These are phyloP conservation scores for Megaceryle maxima DNA, from an alignment of 2,113 vertebrate genomes.

Conservation along the genomic window DNA sequence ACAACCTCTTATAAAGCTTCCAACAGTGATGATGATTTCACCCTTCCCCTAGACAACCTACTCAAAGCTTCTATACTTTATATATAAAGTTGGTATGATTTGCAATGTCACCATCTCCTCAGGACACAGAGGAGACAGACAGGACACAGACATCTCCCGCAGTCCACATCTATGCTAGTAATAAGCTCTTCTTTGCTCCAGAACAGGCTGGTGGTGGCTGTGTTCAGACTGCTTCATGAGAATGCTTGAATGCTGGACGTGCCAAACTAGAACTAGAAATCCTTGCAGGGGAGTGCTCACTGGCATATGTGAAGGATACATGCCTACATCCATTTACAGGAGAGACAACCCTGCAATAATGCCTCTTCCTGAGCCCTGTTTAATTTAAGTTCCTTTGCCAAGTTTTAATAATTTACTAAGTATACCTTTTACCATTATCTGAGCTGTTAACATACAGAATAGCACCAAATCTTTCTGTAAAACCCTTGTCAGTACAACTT, in stretches of 20 bases:
- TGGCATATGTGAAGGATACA: background rate
- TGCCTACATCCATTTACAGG: background rate
- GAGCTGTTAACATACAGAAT: too few species aligned
- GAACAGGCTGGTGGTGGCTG: background rate
- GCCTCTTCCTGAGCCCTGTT: background rate
- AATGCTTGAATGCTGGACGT: background rate
- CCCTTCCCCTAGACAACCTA: background rate
- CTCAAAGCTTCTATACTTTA: background rate
- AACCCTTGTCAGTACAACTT: too few species aligned
- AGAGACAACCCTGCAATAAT: background rate
- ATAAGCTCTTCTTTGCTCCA: background rate
- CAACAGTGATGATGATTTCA: background rate
- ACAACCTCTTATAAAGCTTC: background rate
- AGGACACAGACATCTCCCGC: too few species aligned
- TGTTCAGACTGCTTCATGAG: background rate
- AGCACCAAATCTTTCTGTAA: too few species aligned
- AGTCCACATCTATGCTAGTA: too few species aligned
- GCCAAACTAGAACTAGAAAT: background rate
- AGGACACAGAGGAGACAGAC: too few species aligned
- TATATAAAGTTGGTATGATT: background rate
- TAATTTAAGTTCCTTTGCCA: too few species aligned
- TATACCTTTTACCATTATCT: too few species aligned
- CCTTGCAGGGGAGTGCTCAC: background rate
- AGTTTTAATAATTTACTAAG: too few species aligned
- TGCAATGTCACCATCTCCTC: accelerated